These are phyloP conservation scores for Anodontia alba DNA, from an alignment of 2,888 invertebrate genomes.

Conservation along the genomic window DNA sequence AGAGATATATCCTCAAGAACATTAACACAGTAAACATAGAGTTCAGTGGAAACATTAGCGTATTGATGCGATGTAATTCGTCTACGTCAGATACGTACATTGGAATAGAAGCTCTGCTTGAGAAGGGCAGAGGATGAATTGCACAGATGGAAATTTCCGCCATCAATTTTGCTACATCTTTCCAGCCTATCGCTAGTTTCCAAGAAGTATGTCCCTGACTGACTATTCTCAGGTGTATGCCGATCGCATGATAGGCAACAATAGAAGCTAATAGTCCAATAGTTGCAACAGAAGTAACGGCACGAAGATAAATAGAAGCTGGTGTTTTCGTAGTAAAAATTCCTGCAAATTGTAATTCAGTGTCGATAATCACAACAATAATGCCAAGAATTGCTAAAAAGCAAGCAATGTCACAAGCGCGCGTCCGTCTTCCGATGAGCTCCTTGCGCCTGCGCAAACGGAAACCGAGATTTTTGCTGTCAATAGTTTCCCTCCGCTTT, in stretches of 20 bases:
- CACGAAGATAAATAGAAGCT: slow-evolving; percentile 69
- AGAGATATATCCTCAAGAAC: slow-evolving; percentile 75
- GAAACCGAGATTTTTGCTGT: slow-evolving; percentile 70
- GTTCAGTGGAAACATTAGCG: slow-evolving; percentile 68
- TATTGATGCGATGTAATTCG: slow-evolving; percentile 56
- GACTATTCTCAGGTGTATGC: slow-evolving; percentile 70
- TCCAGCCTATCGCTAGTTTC: slow-evolving; percentile 71
- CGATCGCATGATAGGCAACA: slow-evolving; percentile 72
- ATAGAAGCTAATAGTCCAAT: slow-evolving; percentile 68
- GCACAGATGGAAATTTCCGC: slow-evolving; percentile 72
- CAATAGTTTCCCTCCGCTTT: slow-evolving; percentile 54
- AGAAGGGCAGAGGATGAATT: slow-evolving; percentile 76
- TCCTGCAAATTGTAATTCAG: slow-evolving; percentile 70
- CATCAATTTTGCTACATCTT: slow-evolving; percentile 65
- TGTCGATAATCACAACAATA: slow-evolving; percentile 71
- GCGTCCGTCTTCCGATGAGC: slow-evolving; percentile 70
- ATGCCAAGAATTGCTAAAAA: slow-evolving; percentile 73
- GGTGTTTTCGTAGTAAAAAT: slow-evolving; percentile 53
- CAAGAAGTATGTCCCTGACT: slow-evolving; percentile 75
- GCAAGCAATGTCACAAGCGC: slow-evolving; percentile 74
- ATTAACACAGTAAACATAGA: slow-evolving; percentile 76
- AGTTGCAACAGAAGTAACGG: slow-evolving; percentile 72
- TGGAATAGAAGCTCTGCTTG: slow-evolving; percentile 61
- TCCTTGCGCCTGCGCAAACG: slow-evolving; percentile 74
- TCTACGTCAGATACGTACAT: slow-evolving; percentile 60